phyloP scores from a whole-genome alignment of 2,888 invertebrate genomes.

The Sepioteuthis lessoniana region DNA sequence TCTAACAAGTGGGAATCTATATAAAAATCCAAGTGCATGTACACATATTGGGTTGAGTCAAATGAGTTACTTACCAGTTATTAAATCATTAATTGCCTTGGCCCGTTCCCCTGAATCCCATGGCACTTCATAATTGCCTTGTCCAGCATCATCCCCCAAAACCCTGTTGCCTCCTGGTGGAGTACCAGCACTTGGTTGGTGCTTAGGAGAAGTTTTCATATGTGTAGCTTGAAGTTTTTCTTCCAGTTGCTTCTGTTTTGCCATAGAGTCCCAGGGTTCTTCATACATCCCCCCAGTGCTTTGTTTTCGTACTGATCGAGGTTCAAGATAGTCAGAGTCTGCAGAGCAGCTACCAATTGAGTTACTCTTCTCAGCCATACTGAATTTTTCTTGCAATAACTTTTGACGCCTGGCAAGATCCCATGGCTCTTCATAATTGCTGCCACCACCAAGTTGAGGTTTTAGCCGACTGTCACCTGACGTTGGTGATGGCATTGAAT shows the following conservation, averaged over 20 bases:
- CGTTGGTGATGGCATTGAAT: conserved; percentile 44
- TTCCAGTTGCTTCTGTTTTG: conserved; percentile 67
- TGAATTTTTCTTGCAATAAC: conserved; percentile 47
- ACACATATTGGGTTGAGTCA: background rate
- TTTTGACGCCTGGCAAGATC: conserved; percentile 54
- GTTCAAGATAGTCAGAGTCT: conserved; percentile 46
- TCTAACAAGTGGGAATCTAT: background rate
- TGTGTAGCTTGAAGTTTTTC: conserved; percentile 63
- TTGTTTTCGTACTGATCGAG: conserved; percentile 40
- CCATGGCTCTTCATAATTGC: conserved; percentile 66
- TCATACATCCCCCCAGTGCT: conserved; percentile 59
- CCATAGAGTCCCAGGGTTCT: conserved; percentile 68
- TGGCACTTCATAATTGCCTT: conserved; percentile 62
- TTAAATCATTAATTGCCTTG: conserved; percentile 45
- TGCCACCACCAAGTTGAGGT: conserved; percentile 34
- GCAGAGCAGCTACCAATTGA: conserved; percentile 35
- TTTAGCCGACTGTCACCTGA: conserved; percentile 24
- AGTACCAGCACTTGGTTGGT: conserved; percentile 23
- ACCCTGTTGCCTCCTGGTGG: conserved; percentile 13
- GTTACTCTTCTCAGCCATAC: conserved; percentile 45
- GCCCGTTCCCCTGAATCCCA: conserved; percentile 61
- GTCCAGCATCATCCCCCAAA: background rate
- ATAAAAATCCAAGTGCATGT: background rate
- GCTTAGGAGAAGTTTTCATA: conserved; percentile 48
- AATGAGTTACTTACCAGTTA: conserved; percentile 38